Conservation (phyloP, 2,888 invertebrate species). For the Caradrina clavipalpis region DNA sequence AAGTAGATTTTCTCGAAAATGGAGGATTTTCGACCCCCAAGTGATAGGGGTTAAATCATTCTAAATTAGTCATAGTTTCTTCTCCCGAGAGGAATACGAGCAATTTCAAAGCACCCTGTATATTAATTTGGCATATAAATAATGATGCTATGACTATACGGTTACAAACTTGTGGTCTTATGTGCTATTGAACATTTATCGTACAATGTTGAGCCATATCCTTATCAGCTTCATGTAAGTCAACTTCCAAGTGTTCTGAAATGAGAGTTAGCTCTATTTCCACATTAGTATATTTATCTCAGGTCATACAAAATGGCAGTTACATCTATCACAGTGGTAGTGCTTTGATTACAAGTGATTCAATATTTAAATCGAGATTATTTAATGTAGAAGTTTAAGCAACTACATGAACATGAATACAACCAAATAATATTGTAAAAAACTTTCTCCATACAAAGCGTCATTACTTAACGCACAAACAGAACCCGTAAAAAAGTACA, state of each 20-base stretch:
- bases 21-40: no score
- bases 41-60: no score
- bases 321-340: background rate
- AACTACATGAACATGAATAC: background rate
- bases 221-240: background rate
- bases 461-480: background rate
- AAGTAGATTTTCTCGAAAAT: no score
- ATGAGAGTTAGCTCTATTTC: background rate
- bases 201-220: background rate
- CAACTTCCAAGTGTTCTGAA: background rate
- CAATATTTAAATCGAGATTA: background rate
- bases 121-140: no score
- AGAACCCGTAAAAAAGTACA: conserved; percentile 4
- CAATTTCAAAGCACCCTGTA: no score
- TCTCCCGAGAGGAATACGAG: no score
- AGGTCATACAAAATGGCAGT: background rate
- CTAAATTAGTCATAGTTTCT: no score
- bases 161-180: background rate
- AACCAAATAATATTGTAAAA: conserved; percentile 10
- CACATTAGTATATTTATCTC: background rate
- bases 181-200: background rate
- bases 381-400: background rate
- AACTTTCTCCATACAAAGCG: background rate
- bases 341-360: conserved; percentile 2
- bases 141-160: no score